These are phyloP conservation scores for Melanerpes aurifrons DNA, from an alignment of 2,113 vertebrate genomes.

Conservation along the genomic window DNA sequence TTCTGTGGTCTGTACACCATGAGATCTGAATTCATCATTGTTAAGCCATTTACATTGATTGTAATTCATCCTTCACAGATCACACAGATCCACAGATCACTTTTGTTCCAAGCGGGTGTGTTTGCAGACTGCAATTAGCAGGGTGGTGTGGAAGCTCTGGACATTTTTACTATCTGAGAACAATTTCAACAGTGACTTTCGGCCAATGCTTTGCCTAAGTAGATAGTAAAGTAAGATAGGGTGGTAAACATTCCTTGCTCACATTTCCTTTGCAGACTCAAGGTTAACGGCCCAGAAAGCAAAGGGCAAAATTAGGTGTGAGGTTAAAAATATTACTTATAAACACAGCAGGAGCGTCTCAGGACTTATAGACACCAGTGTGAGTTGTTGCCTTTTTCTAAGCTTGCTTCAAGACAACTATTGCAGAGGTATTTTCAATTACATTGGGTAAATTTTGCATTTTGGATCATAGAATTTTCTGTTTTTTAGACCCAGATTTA, in stretches of 20 bases:
- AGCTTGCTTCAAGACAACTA: not conserved
- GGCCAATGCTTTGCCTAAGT: not conserved
- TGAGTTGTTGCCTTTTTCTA: accelerated
- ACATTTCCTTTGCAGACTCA: not conserved
- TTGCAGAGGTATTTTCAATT: not conserved
- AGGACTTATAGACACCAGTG: not conserved
- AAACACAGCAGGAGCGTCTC: not conserved
- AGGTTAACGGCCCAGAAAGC: not conserved
- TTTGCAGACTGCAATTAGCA: not conserved
- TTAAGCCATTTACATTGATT: not conserved
- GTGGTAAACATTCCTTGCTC: not conserved
- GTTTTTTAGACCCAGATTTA: not conserved
- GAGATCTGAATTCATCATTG: not conserved
- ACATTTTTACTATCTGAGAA: not conserved
- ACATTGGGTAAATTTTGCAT: not conserved
- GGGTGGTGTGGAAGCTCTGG: not conserved
- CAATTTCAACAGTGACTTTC: not conserved
- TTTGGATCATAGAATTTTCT: not conserved
- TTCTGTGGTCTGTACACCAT: not conserved
- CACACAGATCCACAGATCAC: not conserved
- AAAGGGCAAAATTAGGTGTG: not conserved
- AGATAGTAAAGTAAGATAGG: not conserved
- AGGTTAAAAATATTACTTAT: not conserved
- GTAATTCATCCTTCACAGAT: not conserved
- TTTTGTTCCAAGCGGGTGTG: not conserved